Percentiles rank a stretch among this genome's conserved stretches.
Evolutionary conservation across 2,888 invertebrate genomes (phyloP).

Genomic region (Acronicta psi): DNA sequence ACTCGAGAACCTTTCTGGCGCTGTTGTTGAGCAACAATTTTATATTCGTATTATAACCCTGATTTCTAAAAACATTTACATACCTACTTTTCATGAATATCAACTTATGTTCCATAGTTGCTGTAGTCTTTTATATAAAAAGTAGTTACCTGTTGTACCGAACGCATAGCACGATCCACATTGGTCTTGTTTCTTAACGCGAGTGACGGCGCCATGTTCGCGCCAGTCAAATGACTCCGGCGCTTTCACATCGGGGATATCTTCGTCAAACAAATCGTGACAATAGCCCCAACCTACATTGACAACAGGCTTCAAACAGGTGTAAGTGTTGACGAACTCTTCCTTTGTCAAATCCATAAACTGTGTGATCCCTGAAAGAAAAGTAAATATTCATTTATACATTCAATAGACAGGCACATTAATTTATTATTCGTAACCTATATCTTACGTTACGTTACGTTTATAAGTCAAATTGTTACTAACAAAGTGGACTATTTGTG

Average conservation of each 20-base stretch:
- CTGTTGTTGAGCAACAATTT: too few relatives aligned
- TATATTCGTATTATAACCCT: too few relatives aligned
- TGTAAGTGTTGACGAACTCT: conserved; percentile 18
- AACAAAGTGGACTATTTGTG: too few relatives aligned
- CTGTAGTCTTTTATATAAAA: too few relatives aligned
- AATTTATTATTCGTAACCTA: too few relatives aligned
- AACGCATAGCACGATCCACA: conserved; percentile 95
- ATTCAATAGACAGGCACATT: too few relatives aligned
- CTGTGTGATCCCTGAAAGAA: conserved; percentile 33
- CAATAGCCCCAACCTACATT: background rate
- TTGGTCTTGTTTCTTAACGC: conserved; percentile 92
- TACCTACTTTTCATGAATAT: too few relatives aligned
- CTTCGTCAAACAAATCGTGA: background rate
- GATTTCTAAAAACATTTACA: too few relatives aligned
- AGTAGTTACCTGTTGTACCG: conserved; percentile 48
- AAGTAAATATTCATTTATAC: background rate
- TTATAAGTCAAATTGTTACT: too few relatives aligned
- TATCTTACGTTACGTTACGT: background rate
- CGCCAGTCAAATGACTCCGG: conserved; percentile 91
- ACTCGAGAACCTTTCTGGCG: too few relatives aligned
- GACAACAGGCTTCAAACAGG: background rate
- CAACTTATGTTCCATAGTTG: too few relatives aligned
- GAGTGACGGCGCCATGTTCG: conserved; percentile 92
- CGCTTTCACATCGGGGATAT: conserved; percentile 30
- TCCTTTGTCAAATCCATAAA: conserved; percentile 23